Base-by-base conservation (phyloP, 2,113 vertebrate genomes). In the Thryonomys swinderianus region DNA sequence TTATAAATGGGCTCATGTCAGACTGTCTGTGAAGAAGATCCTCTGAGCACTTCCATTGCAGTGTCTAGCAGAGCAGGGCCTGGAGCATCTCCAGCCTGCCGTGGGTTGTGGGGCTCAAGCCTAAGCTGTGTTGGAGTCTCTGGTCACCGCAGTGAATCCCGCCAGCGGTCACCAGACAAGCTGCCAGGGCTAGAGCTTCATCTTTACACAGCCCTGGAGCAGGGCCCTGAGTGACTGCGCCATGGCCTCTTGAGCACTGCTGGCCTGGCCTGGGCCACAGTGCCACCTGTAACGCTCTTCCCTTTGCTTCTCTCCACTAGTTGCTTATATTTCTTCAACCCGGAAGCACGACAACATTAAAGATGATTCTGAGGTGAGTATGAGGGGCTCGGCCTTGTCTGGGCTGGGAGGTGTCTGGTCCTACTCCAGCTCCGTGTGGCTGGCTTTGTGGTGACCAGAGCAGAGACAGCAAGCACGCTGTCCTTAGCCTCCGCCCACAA, bases 321-420 rank as follows among this genome's bases (percentile, higher is more conserved):
- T 99, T 97, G 91, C 99, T 57, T 99, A 99, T 96, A 98, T 99
- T 97, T 98, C 99, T 95, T 99, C 99, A 94, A 98, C 98, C 97
- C 98, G 99, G 96, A 99, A 99, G 69, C 99, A 99, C 30, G 99
- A 99, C 95, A 98, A 97, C 97, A 97, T 99, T 78, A 99, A 99
- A 95, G 99, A 99, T 91, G 99, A 99, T 42, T 97, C 99, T 81
- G 99, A 99, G 99, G 99, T 99, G 97, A 98, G 99, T 67, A 1
- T 7, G 1, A 55, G 11, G 11, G 32, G 18, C 78, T 7, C 45
- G 7, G 55, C 55, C 20, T 17, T 57, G 55, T 57, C 55, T 18
- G 55, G 55, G 55, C 14, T 55, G 53, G 53, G 53, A 55, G 53
- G 16, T 13, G 14, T 55, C 53, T 55, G 53, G 53, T 57, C 55